Base-by-base conservation (phyloP, 2,797 vertebrate species). In the Nothura maculosa region DNA sequence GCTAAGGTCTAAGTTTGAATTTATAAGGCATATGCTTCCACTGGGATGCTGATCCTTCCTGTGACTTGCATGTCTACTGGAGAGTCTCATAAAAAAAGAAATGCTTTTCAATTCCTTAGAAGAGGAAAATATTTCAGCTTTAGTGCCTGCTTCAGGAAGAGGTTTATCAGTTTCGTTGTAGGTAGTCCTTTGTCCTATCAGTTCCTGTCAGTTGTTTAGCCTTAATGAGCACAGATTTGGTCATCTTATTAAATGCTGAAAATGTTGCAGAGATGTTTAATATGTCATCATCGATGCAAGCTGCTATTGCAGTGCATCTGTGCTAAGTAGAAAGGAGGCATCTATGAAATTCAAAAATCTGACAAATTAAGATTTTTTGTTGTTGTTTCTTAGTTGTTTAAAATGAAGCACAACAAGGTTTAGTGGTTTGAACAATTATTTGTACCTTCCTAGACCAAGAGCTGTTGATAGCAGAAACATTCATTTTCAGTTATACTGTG, bases 401-500 rank as follows among this genome's bases (percentile, higher is more conserved):
- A 66, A 60, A 83, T 2, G 4, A 48, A 64, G 18, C 4, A 11
- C 25, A 27, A 7, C 1, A 2, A 30, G 21, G 32, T 52, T 75
- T 72, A 58, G 13, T 62, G 8, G 3, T 40, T 76, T 85, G 18
- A 79, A 81, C 19, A 76, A 10, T 42, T 73, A 40, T 6, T 64
- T 40, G 7, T 0, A 0, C 19, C 11, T 22, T 66, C 15, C 3
- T 20, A 81, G 9, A 60, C 24, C 5, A 27, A 72, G 40, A 8
- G 16, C 78, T 5, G 75, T 5, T n/a, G 13, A 66, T 8, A 50
- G 12, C 6, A 54, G 50, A 19, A 6, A 0, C 6, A 14, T 48
- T 64, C 34, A 36, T 58, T 86, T 79, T 58, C 8, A 7, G n/a
- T 54, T 82, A 69, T 36, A 22, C 24, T 9, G 13, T 27, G 17